A percentile compares a stretch with the other conserved stretches of the same genome.
These are phyloP conservation scores for Cosmia pyralina DNA, from an alignment of 2,888 invertebrate genomes.

Conservation along the genomic window DNA sequence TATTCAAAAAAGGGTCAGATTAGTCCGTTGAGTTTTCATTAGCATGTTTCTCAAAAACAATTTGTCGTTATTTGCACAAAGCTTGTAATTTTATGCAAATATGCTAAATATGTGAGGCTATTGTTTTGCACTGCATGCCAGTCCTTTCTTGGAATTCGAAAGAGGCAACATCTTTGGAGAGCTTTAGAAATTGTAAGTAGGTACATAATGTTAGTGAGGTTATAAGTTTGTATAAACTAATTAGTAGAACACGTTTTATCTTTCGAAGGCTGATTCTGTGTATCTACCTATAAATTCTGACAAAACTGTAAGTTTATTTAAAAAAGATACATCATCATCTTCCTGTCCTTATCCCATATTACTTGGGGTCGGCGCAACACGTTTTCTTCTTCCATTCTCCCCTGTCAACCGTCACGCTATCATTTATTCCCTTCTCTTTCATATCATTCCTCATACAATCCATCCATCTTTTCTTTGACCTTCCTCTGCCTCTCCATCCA, in stretches of 20 bases:
- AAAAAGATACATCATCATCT: no score
- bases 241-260: background rate
- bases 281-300: background rate
- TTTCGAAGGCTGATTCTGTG: background rate
- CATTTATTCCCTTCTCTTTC: no score
- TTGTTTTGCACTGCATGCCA: slow-evolving; percentile 54
- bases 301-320: no score
- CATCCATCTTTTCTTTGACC: no score
- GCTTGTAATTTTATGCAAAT: slow-evolving; percentile 75
- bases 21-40: slow-evolving; percentile 55
- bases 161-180: slow-evolving; percentile 36
- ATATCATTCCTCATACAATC: no score
- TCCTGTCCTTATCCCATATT: no score
- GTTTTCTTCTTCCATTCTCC: no score
- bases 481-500: no score
- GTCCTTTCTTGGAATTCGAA: slow-evolving; percentile 60
- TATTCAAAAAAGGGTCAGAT: slow-evolving; percentile 32
- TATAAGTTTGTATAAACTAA: slow-evolving; percentile 12
- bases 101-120: slow-evolving; percentile 64
- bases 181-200: slow-evolving; percentile 35
- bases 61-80: slow-evolving; percentile 62
- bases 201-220: slow-evolving; percentile 15
- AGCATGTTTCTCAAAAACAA: slow-evolving; percentile 64
- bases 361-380: no score
- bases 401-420: no score